Base-by-base conservation (phyloP, 2,888 invertebrate genomes). In the Ypsolopha sequella region DNA sequence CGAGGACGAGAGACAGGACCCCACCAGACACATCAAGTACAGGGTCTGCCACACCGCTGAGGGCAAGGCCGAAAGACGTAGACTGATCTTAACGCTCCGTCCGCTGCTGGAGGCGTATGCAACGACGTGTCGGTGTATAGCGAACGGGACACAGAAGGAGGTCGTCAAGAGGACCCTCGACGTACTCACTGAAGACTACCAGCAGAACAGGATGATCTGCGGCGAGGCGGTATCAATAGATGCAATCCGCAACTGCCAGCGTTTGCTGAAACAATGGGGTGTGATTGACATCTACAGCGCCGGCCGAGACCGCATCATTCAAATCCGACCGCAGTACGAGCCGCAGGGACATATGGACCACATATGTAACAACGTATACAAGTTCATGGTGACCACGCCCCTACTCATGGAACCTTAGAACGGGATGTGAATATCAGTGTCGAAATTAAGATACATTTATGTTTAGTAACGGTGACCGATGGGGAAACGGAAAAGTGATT, bases 211-310 rank as follows among this genome's bases (percentile, higher is more conserved):
- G 72, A 63, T 88, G 91, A 60, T 70, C 49, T 93, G 91, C 70
- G 91, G 93, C 58, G 97, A 97, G 78, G 94, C 96, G 65, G 90
- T 96, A 50, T 94, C 95, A 7, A 91, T 94, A 7, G 96, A 97
- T 72, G 92, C 95, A 0, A 90, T 97, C 50, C 92, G 92, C 66
- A 96, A 96, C 77, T 94, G 95, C 51, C 75, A 96, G 35, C 93
- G 94, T 59, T 76, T 96, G 1, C 91, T 94, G 41, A 92, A 94
- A 58, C 93, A 93, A 62, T 94, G 95, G 93, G 91, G 91, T 58
- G 90, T 95, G 9, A 66, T 97, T 36, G 93, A 95, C 36, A 68
- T 89, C 62, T 73, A 72, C 63, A 63, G 70, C 0, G 73, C 73
- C 7, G 60, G 68, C 34, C 60, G 66, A 3, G 63, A 69, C 13